Base-by-base conservation (phyloP, 2,888 invertebrate genomes). In the Hymenopus coronatus region DNA sequence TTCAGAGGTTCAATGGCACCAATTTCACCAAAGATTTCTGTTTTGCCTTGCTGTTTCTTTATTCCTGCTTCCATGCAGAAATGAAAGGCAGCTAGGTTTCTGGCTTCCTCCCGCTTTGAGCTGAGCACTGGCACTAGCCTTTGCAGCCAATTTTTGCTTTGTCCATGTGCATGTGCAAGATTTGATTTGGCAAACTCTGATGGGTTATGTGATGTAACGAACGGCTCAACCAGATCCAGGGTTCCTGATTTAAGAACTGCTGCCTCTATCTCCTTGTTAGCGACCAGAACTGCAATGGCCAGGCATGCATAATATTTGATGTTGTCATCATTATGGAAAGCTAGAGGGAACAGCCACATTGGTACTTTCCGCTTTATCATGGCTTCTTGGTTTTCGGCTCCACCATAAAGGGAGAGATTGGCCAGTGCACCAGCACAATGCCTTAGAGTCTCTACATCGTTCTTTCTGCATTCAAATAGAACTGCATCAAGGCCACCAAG, bases 41-140 rank as follows among this genome's bases (percentile, higher is more conserved):
- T 97, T 91, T 98, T 97, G 7, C 97, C 97, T 93, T 98, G 98
- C 91, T 97, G 97, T 92, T 98, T 97, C 93, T 99, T 99, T 89
- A 99, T 99, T 82, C 98, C 98, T 20, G 99, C 99, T 93, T 99
- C 99, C 98, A 99, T 99, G 92, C 99, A 99, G 93, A 99, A 97
- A 93, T 99, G 99, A 93, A 99, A 99, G 81, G 99, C 99, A 6
- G 99, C 99, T 91, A 99, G 94, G 93, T 98, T 98, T 92, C 98
- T 95, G 0, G 99, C 99, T 93, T 99, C 99, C 92, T 99, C 98
- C 90, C 99, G 95, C 92, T 98, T 98, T 83, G 99, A 99, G 92
- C 97, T 97, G 88, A 99, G 94, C 20, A 99, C 98, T 0, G 99
- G 99, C 7, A 99, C 98, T 91, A 99, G 94, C 91, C 98, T 95